A percentile compares a stretch with the other conserved stretches of the same genome.
Evolutionary conservation across 30 jellyfish, hydroid and myxozoan species (phyloP).

Genomic region (Mastigias papua): DNA sequence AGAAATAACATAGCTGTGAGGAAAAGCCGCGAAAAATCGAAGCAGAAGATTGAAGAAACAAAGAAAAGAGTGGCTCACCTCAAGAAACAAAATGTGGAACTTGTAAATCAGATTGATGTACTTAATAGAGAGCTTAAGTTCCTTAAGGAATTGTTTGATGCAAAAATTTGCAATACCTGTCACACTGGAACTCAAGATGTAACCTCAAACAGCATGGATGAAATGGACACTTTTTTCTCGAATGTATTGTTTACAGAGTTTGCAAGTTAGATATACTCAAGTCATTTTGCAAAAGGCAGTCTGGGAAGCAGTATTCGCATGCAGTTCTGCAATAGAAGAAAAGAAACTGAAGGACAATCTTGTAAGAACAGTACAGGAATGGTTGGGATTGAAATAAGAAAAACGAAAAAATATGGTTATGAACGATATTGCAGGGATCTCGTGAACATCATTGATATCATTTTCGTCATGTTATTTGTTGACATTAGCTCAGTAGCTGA

Average conservation of each 20-base stretch:
- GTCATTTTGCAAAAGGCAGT: too few relatives aligned
- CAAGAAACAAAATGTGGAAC: slow-evolving; percentile 55
- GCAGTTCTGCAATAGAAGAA: too few relatives aligned
- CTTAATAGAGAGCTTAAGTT: slow-evolving; percentile 71
- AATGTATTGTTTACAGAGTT: neutral
- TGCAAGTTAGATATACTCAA: neutral
- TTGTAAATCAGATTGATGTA: slow-evolving; percentile 55
- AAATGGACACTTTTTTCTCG: slow-evolving; percentile 13
- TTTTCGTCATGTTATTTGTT: too few relatives aligned
- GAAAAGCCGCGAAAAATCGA: slow-evolving; percentile 83
- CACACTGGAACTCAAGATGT: neutral
- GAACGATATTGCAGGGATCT: too few relatives aligned
- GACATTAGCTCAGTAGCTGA: too few relatives aligned
- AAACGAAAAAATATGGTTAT: too few relatives aligned
- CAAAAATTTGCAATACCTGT: slow-evolving; percentile 10
- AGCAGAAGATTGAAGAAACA: slow-evolving; percentile 65
- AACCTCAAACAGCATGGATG: neutral
- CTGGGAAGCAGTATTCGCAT: too few relatives aligned
- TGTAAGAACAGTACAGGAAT: too few relatives aligned
- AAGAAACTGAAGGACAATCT: too few relatives aligned
- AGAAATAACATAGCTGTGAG: slow-evolving; percentile 77
- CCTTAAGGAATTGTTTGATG: slow-evolving; percentile 69
- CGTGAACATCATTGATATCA: too few relatives aligned
- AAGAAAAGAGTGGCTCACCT: slow-evolving; percentile 60
- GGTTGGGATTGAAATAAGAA: too few relatives aligned